Evolutionary conservation across 2,113 vertebrate species (phyloP), one percentile per base, ranked within the genome.

Genomic region (Notarius lentiginosus): DNA sequence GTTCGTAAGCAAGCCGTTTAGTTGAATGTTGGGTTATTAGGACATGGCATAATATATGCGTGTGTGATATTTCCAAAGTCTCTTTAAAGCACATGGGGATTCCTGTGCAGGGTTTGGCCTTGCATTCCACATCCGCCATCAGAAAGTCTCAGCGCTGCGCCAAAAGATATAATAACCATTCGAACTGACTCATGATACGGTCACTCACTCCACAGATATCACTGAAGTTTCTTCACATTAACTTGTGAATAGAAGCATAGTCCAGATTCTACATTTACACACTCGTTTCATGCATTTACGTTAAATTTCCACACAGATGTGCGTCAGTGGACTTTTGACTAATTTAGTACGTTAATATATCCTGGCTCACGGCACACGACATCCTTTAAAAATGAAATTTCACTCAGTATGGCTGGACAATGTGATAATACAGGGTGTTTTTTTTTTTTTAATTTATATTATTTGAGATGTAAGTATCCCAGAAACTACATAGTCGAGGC

Each of bases 41-140:
- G 24, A 73, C 30, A 20, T 83, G 30, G 11, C 41, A 66, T 51
- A 7, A 72, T 27, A 49, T 68, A 66, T 63, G 56, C 79, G 66
- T 27, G 53, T 84, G 80, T 83, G 83, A 66, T 83, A 47, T 88
- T 82, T 79, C 83, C 68, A 30, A 79, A 20, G 34, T 17, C 70
- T 49, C 49, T 79, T 80, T 63, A 77, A 84, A 87, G 80, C 58
- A 53, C 56, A 58, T 14, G n/a, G 41, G 72, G 66, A 88, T 88
- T 83, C 51, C 47, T 60, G 34, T 70, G 68, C 49, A 53, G 91
- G 89, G 86, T 70, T 88, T 79, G 91, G 84, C 18, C 61, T 61
- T 88, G 84, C 88, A 93, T 93, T 94, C 90, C 89, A 83, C 88
- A 87, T 61, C 41, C 86, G 51, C 34, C 86, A 85, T 90, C 79